phyloP scores from a whole-genome alignment of 2,113 vertebrate genomes.

The Lota lota region DNA sequence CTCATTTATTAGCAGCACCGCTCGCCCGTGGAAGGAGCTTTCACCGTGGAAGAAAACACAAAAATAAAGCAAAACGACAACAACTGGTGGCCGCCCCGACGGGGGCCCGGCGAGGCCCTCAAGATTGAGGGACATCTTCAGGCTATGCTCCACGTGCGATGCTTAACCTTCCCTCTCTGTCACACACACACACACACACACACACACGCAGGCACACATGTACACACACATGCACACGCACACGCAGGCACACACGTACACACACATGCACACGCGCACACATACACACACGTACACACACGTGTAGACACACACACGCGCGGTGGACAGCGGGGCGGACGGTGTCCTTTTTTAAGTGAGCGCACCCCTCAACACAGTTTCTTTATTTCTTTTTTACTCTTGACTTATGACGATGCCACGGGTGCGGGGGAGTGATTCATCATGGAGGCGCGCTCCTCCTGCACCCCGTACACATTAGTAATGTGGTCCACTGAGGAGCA shows the following conservation, averaged over 20 bases:
- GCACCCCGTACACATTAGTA: conserved; percentile 77
- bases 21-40: conserved; percentile 69
- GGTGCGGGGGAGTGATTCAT: conserved; percentile 76
- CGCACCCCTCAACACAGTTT: conserved; percentile 52
- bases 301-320: too few species aligned
- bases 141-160: conserved; percentile 59
- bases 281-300: too few species aligned
- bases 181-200: conserved; percentile 30
- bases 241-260: too few species aligned
- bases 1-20: conserved; percentile 71
- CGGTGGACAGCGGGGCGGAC: too few species aligned
- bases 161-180: conserved; percentile 43
- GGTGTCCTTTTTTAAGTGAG: conserved; percentile 42
- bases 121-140: conserved; percentile 76
- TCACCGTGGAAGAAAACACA: conserved; percentile 50
- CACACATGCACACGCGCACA: too few species aligned
- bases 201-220: background rate
- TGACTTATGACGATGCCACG: conserved; percentile 81
- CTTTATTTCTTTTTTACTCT: conserved; percentile 57
- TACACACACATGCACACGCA: too few species aligned
- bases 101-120: conserved; percentile 58
- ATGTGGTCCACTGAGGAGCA: conserved; percentile 78
- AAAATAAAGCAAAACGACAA: conserved; percentile 42
- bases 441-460: conserved; percentile 68
- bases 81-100: conserved; percentile 21